Conservation (phyloP, 2,888 invertebrate species). For the Diogma glabrata region DNA sequence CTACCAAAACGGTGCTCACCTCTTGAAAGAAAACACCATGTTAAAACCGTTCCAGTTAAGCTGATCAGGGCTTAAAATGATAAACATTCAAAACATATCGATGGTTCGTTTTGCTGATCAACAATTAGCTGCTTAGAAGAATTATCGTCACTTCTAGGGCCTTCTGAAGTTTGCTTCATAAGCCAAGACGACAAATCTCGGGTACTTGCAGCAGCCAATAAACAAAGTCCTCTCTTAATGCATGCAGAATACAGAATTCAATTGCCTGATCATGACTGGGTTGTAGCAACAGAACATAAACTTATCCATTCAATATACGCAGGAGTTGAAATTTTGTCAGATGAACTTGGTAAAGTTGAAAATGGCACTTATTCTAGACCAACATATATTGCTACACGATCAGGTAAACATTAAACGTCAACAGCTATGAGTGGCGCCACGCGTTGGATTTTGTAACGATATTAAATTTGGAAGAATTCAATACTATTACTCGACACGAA, state of each 20-base stretch:
- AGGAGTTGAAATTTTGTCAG: not conserved
- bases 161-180: not conserved
- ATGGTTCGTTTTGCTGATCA: not conserved
- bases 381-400: not conserved
- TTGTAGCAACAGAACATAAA: not conserved
- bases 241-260: not conserved
- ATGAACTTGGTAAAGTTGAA: not conserved
- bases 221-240: no score
- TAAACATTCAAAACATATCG: constrained; percentile 2
- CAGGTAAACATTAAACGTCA: not conserved
- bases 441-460: no score
- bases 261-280: not conserved
- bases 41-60: no score
- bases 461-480: no score
- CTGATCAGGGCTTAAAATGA: constrained; percentile 1
- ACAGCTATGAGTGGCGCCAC: not conserved
- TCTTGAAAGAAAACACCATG: no score
- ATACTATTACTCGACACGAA: not conserved
- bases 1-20: no score
- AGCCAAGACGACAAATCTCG: no score
- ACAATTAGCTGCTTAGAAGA: not conserved
- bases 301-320: not conserved
- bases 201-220: no score
- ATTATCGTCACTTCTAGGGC: not conserved
- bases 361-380: not conserved